Percentiles rank a stretch among this genome's conserved stretches.
phyloP scores from a whole-genome alignment of 2,113 vertebrate genomes.

The Sturnus vulgaris region DNA sequence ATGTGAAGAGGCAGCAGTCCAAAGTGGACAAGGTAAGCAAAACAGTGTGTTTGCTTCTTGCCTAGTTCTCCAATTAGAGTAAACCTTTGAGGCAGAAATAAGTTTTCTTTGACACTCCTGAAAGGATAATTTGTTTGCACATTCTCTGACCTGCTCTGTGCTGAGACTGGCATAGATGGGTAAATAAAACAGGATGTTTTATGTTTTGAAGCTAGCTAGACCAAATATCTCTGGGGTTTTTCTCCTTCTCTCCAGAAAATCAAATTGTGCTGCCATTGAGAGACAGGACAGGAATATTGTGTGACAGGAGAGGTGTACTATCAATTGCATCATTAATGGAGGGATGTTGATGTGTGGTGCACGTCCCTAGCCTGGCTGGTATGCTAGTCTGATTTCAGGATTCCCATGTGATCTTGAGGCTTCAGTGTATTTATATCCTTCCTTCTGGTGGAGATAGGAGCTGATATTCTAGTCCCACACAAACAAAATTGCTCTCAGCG shows the following conservation, averaged over 20 bases:
- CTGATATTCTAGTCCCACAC: neutral
- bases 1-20: neutral
- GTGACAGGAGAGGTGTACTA: neutral
- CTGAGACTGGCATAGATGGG: neutral
- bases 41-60: neutral
- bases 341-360: neutral
- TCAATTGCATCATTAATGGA: neutral
- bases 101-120: neutral
- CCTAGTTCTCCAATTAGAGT: neutral
- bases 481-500: neutral
- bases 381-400: neutral
- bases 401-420: neutral
- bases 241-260: neutral
- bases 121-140: neutral
- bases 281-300: fast-evolving
- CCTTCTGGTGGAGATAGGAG: neutral
- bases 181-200: neutral
- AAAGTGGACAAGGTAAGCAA: neutral
- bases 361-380: neutral
- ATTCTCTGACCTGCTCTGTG: neutral
- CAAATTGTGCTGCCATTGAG: neutral
- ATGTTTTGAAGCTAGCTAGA: neutral
- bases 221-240: fast-evolving
- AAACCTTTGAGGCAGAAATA: neutral
- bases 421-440: neutral